Evolutionary conservation across 2,888 invertebrate species (phyloP), one percentile per base, ranked within the genome.

Genomic region (Drosophila nr. perissopoda): DNA sequence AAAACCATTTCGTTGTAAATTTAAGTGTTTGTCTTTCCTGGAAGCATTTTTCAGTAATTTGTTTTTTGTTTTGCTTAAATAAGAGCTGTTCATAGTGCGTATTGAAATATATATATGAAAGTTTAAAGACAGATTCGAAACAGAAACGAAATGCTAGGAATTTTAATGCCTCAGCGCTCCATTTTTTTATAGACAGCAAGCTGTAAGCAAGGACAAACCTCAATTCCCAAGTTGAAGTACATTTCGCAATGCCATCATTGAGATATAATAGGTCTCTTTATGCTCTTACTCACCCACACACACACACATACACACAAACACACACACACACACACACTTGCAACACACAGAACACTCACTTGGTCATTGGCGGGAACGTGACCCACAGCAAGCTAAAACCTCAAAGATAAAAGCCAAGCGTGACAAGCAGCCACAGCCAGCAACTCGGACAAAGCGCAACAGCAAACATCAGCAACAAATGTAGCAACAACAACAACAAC

Each of bases 381-480:
- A 84, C 89, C 78, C 59, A 56, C 16, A 46, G 25, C 46, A 46
- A 46, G 42, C 42, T 21, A 21, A 42, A 78, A 54, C 59, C 61
- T 56, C 36, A 73, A 60, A 78, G 71, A 82, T 71, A 78, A 79
- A 70, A 62, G 66, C 57, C 62, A 74, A 65, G 82, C 89, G 84
- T 83, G 87, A 86, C 87, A 86, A 60, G 61, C 38, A 58, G 53
- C 53, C 49, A 53, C 31, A 31, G 38, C 2, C 7, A 29, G 5
- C 27, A 38, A 54, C 21, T 25, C 61, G 51, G 54, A 52, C 74
- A 64, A 74, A 61, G 11, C 42, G 27, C 58, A 68, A 46, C 75
- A 68, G 40, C 69, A 67, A 61, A 49, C 42, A 58, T 16, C 57
- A 42, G 56, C 59, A 62, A 71, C 68, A 42, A 63, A 70, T 61